Evolutionary conservation across 2,797 vertebrate genomes (phyloP).

Genomic region (Loriculus beryllinus): DNA sequence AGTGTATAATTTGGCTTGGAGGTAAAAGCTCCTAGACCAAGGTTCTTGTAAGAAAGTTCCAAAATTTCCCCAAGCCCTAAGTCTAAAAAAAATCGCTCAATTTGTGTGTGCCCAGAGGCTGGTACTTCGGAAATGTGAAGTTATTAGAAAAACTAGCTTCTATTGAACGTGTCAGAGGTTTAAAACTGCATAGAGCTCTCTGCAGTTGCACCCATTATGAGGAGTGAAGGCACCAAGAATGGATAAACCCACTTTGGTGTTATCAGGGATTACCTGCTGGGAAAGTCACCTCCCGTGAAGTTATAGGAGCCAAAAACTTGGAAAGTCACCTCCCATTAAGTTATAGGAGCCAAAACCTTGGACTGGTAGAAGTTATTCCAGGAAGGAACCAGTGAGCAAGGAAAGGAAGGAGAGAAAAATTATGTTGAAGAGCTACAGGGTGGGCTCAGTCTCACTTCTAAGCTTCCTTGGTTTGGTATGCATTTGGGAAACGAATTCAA

Average conservation of each 20-base stretch:
- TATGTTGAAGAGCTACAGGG: background rate
- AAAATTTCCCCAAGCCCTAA: background rate
- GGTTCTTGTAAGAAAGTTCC: background rate
- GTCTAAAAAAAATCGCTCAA: background rate
- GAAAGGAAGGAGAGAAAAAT: background rate
- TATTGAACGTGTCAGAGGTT: background rate
- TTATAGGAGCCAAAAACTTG: background rate
- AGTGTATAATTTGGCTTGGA: background rate
- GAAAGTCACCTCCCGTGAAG: background rate
- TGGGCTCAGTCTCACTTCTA: background rate
- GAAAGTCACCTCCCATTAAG: background rate
- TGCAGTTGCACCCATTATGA: background rate
- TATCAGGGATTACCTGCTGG: background rate
- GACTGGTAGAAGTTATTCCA: background rate
- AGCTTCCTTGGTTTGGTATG: background rate
- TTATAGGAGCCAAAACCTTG: background rate
- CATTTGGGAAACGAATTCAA: background rate
- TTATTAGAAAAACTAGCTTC: background rate
- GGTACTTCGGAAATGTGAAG: background rate
- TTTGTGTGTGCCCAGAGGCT: background rate
- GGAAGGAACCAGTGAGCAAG: background rate
- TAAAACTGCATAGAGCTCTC: background rate
- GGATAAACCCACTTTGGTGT: fast-evolving
- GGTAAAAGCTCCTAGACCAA: background rate
- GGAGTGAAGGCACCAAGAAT: background rate